Conservation (phyloP, 2,797 vertebrate genomes). For the Helicolenus hilgendorfi region DNA sequence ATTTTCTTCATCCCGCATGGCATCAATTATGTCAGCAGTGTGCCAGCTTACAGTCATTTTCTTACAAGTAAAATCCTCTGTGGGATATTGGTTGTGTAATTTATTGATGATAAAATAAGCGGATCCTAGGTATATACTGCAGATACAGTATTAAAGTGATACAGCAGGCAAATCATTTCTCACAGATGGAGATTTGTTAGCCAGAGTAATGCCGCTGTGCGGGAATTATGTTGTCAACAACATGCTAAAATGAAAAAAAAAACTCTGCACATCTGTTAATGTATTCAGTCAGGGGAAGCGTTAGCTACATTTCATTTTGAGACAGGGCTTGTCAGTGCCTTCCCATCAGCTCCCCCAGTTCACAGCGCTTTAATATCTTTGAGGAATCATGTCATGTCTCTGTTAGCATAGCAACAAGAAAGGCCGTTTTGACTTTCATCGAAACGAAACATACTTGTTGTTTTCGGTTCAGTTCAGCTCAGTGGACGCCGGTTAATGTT, state of each 20-base stretch:
- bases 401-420: slow-evolving; percentile 27
- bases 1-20: neutral
- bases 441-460: slow-evolving; percentile 30
- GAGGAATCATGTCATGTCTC: slow-evolving; percentile 43
- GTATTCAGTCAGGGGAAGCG: slow-evolving; percentile 1
- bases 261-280: neutral
- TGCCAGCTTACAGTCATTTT: neutral
- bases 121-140: neutral
- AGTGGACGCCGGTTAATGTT: slow-evolving; percentile 45
- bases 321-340: slow-evolving; percentile 11
- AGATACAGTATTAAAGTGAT: neutral
- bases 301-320: slow-evolving; percentile 5
- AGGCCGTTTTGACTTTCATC: slow-evolving; percentile 44
- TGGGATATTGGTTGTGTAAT: neutral
- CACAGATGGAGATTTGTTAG: neutral
- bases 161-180: neutral
- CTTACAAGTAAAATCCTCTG: neutral
- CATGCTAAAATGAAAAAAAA: neutral
- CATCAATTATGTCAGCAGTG: slow-evolving; percentile 2
- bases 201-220: neutral
- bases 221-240: slow-evolving; percentile 14
- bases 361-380: slow-evolving; percentile 55
- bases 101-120: neutral
- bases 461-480: slow-evolving; percentile 58
- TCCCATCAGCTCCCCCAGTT: slow-evolving; percentile 30